Base-by-base conservation (phyloP, 2,888 invertebrate species). In the Pyrrhosoma nymphula region DNA sequence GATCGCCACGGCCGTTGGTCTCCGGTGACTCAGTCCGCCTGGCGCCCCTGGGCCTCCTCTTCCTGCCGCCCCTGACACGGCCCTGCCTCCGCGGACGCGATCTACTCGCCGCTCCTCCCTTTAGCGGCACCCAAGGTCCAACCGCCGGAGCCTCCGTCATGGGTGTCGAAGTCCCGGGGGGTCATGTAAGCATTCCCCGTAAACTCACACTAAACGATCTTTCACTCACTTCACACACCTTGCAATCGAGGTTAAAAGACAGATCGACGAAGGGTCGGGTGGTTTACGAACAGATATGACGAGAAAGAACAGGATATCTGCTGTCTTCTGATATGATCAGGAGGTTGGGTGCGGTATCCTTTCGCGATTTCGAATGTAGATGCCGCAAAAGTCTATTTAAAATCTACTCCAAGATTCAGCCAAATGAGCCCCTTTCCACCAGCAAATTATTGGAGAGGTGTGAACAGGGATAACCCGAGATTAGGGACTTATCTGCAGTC, bases 131-230 rank as follows among this genome's bases (percentile, higher is more conserved):
- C 35, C 30, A 82, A 82, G 35, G 16, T 82, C 82, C 35, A 35
- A 82, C 82, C 82, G 82, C 30, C 82, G 35, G 35, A 82, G 82
- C 82, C 82, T n/a, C 35, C 82, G 12, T 82, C 82, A 82, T 82
- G 82, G 35, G 82, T 82, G 82, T 35, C 82, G 30, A 35, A 35
- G 35, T 23, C 82, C 30, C 82, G 14, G n/a, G 82, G 35, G 35
- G 82, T 82, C 82, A 82, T 82, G 82, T 35, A 30, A 12, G 35
- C 82, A 35, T 35, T 82, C 35, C 30, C 16, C 4, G 60, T 20
- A 35, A 82, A 0, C 35, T 26, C 82, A 26, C 69, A 23, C 69
- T 23, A 1, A 16, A 69, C 20, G 16, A 60, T 69, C 26, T 82
- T 26, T 35, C 82, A 82, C 23, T 69, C 82, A 82, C 82, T 12